These are phyloP conservation scores for Halcyon leucocephala DNA, from an alignment of 2,797 vertebrate species.

Conservation along the genomic window DNA sequence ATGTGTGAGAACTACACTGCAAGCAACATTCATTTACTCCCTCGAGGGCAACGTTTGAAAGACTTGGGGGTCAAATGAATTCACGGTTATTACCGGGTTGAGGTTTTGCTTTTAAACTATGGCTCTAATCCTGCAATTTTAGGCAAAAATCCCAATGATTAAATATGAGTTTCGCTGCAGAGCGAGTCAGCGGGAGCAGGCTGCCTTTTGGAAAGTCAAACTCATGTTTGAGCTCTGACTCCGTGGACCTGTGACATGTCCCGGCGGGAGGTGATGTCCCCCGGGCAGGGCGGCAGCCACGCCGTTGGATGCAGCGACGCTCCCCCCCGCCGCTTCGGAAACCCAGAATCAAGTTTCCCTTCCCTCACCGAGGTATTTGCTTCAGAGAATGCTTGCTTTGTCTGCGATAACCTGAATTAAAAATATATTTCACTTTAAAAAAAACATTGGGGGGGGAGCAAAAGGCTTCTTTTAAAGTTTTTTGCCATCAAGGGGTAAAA, in stretches of 20 bases:
- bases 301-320: accelerated
- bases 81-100: slow-evolving; percentile 15
- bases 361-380: neutral
- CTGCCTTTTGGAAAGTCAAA: neutral
- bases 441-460: accelerated
- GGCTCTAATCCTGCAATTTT: slow-evolving; percentile 19
- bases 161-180: neutral
- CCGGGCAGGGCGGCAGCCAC: accelerated
- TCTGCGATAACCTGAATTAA: neutral
- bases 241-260: neutral
- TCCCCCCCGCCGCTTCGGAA: neutral
- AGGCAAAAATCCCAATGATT: slow-evolving; percentile 5
- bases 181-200: neutral
- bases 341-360: neutral
- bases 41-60: slow-evolving; percentile 30
- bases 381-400: neutral
- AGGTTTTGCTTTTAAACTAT: slow-evolving; percentile 4
- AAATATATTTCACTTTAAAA: neutral
- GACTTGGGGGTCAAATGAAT: slow-evolving; percentile 43
- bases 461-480: neutral
- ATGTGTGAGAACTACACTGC: slow-evolving; percentile 53
- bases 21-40: slow-evolving; percentile 57
- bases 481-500: neutral
- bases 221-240: neutral
- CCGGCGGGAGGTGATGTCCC: neutral